phyloP scores from a whole-genome alignment of 2,888 invertebrate genomes.

The Drepana falcataria region DNA sequence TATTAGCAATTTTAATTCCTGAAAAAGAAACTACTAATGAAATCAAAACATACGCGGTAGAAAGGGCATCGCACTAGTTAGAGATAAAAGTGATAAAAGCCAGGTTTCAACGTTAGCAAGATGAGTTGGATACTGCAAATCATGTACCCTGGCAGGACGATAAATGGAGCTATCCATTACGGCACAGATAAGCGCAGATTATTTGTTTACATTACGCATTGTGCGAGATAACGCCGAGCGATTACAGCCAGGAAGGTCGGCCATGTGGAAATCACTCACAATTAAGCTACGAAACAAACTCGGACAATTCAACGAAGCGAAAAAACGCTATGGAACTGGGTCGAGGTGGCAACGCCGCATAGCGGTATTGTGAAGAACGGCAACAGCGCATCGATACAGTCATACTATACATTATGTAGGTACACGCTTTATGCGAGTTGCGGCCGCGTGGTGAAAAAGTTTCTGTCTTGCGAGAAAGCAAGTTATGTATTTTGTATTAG shows the following conservation, averaged over 20 bases:
- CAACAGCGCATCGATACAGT: slow-evolving; percentile 33
- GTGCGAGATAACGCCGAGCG: background rate
- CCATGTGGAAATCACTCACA: slow-evolving; percentile 21
- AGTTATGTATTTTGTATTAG: too few species aligned
- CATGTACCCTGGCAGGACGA: background rate
- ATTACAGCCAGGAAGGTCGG: slow-evolving; percentile 12
- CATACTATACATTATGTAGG: slow-evolving; percentile 4
- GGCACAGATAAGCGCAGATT: background rate
- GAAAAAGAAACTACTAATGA: too few species aligned
- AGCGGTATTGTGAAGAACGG: slow-evolving; percentile 44
- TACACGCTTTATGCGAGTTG: too few species aligned
- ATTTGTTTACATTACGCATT: slow-evolving; percentile 1
- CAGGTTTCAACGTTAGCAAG: too few species aligned
- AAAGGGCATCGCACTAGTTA: too few species aligned
- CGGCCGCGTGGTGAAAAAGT: too few species aligned
- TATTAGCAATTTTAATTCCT: too few species aligned
- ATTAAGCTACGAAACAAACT: slow-evolving; percentile 31
- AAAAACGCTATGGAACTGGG: slow-evolving; percentile 54
- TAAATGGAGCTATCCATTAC: background rate
- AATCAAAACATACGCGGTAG: too few species aligned
- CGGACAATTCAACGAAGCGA: slow-evolving; percentile 49
- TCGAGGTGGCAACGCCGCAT: slow-evolving; percentile 63
- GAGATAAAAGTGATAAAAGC: too few species aligned
- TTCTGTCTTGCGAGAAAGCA: too few species aligned
- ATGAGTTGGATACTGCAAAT: too few species aligned